Evolutionary conservation across 2,888 invertebrate genomes (phyloP), one percentile per base, ranked within the genome.

Genomic region (Drosophila cracens): DNA sequence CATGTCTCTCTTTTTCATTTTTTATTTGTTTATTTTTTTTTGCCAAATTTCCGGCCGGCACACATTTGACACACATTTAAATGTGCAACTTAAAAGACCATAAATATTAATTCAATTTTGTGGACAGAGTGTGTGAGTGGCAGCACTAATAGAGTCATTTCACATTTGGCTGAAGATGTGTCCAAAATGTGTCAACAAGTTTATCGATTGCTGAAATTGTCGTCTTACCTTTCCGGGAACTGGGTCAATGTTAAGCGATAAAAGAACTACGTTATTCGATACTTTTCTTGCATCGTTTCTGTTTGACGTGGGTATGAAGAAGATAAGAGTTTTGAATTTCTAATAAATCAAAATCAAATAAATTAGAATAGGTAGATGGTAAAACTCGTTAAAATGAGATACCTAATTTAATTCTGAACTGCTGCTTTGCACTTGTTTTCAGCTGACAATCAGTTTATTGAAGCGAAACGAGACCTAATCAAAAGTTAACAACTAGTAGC

Each of bases 201-300:
- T 68, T 64, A 73, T 73, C 69, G 76, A 60, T 57, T 43, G 38
- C 65, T 52, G 61, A 68, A 60, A 64, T 74, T 71, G 66, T 46
- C 29, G 62, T 72, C 52, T 80, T 80, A 68, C 83, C 84, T 87
- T 83, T 79, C 82, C 69, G 21, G 89, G 75, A 87, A 88, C 69
- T 89, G 82, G 89, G 87, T 89, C 84, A 83, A 87, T 81, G 83
- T 60, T 78, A 86, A 74, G 53, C 51, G 68, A 70, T 71, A 78
- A 72, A 80, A 67, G 56, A 62, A 62, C 43, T 70, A 31, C 52
- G 70, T 72, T 68, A 80, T 76, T 72, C 49, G 67, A 70, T 81
- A 81, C 68, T 77, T 66, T 63, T 63, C 59, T 57, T 60, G 51
- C 59, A 46, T 62, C 74, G 49, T 62, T 54, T 53, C 7, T 29